Percentiles rank a stretch among this genome's conserved stretches.
Evolutionary conservation across 2,888 invertebrate genomes (phyloP).

Genomic region (Synergus laeviventris): DNA sequence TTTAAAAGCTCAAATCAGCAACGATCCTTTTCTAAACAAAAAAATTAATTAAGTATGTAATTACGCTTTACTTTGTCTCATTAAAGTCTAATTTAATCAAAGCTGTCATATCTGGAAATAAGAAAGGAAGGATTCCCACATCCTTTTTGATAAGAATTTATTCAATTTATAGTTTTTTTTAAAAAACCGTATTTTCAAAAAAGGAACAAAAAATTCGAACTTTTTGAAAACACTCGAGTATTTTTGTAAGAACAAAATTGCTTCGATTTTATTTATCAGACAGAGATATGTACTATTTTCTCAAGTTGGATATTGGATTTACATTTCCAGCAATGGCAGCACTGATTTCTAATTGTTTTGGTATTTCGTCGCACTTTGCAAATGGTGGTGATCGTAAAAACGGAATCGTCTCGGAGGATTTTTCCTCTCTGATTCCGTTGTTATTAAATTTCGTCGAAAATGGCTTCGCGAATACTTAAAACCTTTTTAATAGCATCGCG

Average conservation of each 20-base stretch:
- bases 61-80: too few species aligned
- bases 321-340: slow-evolving; percentile 12
- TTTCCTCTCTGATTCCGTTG: slow-evolving; percentile 8
- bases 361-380: neutral
- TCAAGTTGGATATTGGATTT: neutral
- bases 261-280: neutral
- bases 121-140: too few species aligned
- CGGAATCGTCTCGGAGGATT: slow-evolving; percentile 14
- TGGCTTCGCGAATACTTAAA: slow-evolving; percentile 22
- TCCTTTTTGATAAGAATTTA: neutral
- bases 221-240: neutral
- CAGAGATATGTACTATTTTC: neutral
- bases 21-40: neutral
- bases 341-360: slow-evolving; percentile 11
- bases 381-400: slow-evolving; percentile 3
- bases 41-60: neutral
- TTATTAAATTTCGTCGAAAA: neutral
- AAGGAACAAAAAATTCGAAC: neutral
- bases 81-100: neutral
- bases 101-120: neutral
- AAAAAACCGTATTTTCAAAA: neutral
- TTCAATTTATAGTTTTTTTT: neutral
- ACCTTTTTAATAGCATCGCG: slow-evolving; percentile 13
- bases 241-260: neutral
- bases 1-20: neutral